phyloP scores from a whole-genome alignment of 2,888 invertebrate genomes.

The Epistrophella euchroma region DNA sequence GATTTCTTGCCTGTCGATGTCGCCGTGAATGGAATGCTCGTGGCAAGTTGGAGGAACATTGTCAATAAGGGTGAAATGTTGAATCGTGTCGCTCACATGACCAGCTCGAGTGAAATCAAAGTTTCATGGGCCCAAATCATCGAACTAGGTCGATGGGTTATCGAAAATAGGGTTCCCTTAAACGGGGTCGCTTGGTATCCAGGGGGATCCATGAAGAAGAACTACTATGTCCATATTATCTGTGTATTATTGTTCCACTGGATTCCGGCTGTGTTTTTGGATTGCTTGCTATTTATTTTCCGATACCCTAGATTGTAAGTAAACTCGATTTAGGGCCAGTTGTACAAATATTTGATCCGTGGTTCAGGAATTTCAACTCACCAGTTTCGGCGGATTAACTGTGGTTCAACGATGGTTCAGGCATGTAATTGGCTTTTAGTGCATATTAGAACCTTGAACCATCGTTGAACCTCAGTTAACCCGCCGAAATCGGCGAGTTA shows the following conservation, averaged over 20 bases:
- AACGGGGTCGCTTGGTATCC: slow-evolving; percentile 95
- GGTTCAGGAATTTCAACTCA: no score
- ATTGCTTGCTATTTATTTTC: slow-evolving; percentile 89
- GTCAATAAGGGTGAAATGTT: slow-evolving; percentile 77
- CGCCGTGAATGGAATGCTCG: slow-evolving; percentile 88
- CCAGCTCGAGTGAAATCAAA: slow-evolving; percentile 91
- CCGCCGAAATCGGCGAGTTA: no score
- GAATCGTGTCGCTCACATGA: slow-evolving; percentile 88
- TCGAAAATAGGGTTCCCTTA: slow-evolving; percentile 91
- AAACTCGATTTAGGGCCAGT: no score
- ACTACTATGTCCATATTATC: slow-evolving; percentile 90
- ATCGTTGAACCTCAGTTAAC: no score
- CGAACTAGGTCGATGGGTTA: slow-evolving; percentile 90
- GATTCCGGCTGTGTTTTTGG: slow-evolving; percentile 94
- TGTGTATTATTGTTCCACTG: slow-evolving; percentile 95
- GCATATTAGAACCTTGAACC: no score
- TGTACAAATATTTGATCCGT: no score
- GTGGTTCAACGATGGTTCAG: no score
- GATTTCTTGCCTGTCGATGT: slow-evolving; percentile 93
- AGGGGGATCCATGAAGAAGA: slow-evolving; percentile 94
- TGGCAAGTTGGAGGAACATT: slow-evolving; percentile 81
- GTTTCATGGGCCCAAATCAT: slow-evolving; percentile 96
- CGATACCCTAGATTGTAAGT: slow-evolving; percentile 95
- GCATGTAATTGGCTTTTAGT: no score
- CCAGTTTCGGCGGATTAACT: no score